Evolutionary conservation across 2,888 invertebrate species (phyloP).

Genomic region (Perithous albicinctus): DNA sequence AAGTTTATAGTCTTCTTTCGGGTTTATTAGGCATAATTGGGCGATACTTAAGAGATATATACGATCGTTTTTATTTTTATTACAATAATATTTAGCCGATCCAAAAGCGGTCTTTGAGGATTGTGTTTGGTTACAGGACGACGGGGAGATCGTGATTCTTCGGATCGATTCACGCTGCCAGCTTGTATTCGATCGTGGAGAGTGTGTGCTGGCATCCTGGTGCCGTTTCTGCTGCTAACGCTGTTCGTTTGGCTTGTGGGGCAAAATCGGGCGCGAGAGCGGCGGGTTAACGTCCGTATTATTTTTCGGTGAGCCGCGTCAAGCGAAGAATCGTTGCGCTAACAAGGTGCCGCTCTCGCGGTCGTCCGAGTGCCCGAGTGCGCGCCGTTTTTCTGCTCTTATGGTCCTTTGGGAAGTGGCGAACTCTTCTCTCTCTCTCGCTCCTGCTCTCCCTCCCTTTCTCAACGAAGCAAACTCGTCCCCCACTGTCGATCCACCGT

Average conservation of each 20-base stretch:
- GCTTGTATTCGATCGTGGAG: conserved; percentile 27
- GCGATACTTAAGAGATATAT: conserved; percentile 44
- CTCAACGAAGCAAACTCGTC: conserved; percentile 35
- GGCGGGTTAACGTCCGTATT: conserved; percentile 83
- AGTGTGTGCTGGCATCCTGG: conserved; percentile 25
- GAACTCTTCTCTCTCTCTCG: conserved; percentile 48
- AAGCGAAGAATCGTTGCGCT: conserved; percentile 82
- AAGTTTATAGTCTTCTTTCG: conserved; percentile 61
- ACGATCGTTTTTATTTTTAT: conserved; percentile 42
- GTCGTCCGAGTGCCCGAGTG: conserved; percentile 73
- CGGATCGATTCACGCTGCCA: conserved; percentile 54
- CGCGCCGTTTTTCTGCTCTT: conserved; percentile 74
- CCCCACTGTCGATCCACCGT: conserved; percentile 50
- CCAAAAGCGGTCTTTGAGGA: conserved; percentile 25
- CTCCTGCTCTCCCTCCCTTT: too few relatives aligned
- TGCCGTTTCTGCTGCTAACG: conserved; percentile 32
- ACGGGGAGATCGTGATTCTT: conserved; percentile 42
- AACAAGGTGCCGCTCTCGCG: conserved; percentile 82
- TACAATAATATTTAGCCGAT: conserved; percentile 41
- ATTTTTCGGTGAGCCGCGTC: conserved; percentile 81
- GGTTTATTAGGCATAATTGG: conserved; percentile 66
- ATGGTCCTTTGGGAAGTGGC: conserved; percentile 75
- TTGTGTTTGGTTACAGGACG: conserved; percentile 21
- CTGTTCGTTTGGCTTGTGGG: conserved; percentile 37
- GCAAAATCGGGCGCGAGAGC: conserved; percentile 60